These are phyloP conservation scores for Heteronetta atricapilla DNA, from an alignment of 2,113 vertebrate species.

Conservation along the genomic window DNA sequence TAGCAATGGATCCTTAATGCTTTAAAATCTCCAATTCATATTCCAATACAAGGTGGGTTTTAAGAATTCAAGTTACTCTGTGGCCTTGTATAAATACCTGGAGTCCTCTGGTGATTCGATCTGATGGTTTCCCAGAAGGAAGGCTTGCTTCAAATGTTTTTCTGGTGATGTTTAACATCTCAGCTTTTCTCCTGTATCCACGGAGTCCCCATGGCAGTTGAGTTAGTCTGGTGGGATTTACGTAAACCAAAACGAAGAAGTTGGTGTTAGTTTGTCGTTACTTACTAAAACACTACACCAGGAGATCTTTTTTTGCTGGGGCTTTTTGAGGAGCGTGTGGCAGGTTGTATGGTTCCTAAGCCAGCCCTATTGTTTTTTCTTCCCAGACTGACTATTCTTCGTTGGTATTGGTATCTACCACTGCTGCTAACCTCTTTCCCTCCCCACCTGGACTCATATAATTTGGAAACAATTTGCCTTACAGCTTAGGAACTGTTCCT, in stretches of 20 bases:
- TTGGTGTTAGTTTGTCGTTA: not conserved
- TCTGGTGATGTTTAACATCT: not conserved
- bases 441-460: rapidly evolving
- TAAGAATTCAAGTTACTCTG: not conserved
- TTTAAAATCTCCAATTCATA: not conserved
- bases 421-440: not conserved
- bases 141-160: not conserved
- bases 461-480: not conserved
- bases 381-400: not conserved
- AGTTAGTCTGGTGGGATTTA: not conserved
- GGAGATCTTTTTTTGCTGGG: not conserved
- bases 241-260: not conserved
- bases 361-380: not conserved
- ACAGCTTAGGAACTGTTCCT: not conserved
- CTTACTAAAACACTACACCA: not conserved
- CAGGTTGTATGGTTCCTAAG: not conserved
- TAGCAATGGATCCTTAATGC: not conserved
- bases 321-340: not conserved
- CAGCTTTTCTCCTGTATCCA: not conserved
- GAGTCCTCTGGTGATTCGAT: not conserved
- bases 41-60: not conserved
- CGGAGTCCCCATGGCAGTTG: not conserved
- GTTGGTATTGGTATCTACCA: not conserved
- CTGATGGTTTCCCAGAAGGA: not conserved
- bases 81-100: not conserved